These are phyloP conservation scores for Molothrus ater DNA, from an alignment of 2,797 vertebrate genomes.

Conservation along the genomic window DNA sequence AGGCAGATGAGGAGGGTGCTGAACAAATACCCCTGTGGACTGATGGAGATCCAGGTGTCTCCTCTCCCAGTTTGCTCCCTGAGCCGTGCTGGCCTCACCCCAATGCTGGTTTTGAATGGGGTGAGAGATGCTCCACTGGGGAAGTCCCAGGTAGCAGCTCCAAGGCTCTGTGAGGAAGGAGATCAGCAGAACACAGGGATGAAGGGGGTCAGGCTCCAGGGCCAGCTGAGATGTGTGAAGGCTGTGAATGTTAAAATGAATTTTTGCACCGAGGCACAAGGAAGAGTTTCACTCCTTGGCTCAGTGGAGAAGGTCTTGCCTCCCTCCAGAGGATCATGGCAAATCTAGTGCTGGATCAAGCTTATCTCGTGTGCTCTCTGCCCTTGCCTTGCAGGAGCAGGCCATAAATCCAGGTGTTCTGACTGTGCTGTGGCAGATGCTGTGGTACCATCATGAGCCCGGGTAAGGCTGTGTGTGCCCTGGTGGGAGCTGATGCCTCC, in stretches of 20 bases:
- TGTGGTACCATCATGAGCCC: fast-evolving
- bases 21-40: background rate
- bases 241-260: background rate
- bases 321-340: background rate
- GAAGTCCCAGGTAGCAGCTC: background rate
- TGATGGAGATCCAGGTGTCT: fast-evolving
- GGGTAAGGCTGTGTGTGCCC: fast-evolving
- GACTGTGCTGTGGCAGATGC: background rate
- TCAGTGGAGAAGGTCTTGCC: background rate
- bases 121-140: background rate
- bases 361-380: background rate
- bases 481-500: fast-evolving
- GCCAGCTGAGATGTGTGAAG: fast-evolving
- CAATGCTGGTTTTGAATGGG: fast-evolving
- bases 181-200: background rate
- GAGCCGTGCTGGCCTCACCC: background rate
- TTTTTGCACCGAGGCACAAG: fast-evolving
- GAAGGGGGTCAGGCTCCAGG: background rate
- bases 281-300: background rate
- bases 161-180: background rate
- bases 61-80: background rate
- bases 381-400: background rate
- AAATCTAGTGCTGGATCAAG: background rate
- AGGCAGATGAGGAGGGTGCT: background rate
- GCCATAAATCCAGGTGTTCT: background rate